Evolutionary conservation across 1,140 invertebrate genomes (phyloP).

Genomic region (Mercenaria mercenaria): DNA sequence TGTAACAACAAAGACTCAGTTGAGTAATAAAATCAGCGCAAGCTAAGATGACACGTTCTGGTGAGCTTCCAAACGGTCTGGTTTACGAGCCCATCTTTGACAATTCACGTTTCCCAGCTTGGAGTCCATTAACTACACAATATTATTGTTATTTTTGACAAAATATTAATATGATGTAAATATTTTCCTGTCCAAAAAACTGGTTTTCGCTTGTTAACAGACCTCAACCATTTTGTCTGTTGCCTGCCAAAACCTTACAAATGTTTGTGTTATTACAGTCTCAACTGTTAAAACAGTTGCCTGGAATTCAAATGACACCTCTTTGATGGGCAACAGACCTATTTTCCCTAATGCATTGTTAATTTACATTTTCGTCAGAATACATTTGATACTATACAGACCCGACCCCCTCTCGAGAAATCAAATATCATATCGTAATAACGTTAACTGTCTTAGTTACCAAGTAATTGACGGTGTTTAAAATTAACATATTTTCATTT

Average conservation of each 20-base stretch:
- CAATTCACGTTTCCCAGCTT: background rate
- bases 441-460: background rate
- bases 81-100: background rate
- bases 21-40: too few species aligned
- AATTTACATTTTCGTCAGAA: slow-evolving; percentile 35
- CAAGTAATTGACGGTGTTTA: slow-evolving; percentile 10
- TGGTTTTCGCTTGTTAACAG: background rate
- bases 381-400: slow-evolving; percentile 19
- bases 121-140: background rate
- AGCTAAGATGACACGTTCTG: too few species aligned
- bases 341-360: slow-evolving; percentile 35
- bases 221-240: slow-evolving; percentile 8
- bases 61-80: background rate
- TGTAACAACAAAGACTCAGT: too few species aligned
- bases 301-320: slow-evolving; percentile 37
- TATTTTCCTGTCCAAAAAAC: background rate
- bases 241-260: slow-evolving; percentile 30
- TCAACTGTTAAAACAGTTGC: background rate
- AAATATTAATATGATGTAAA: background rate
- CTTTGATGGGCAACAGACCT: slow-evolving; percentile 13
- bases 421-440: slow-evolving; percentile 40
- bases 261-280: background rate
- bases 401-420: slow-evolving; percentile 5
- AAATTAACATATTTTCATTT: slow-evolving; percentile 37
- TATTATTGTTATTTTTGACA: background rate